Evolutionary conservation across 1,140 invertebrate genomes (phyloP).

Genomic region (Hyposmocoma kahamanoa): DNA sequence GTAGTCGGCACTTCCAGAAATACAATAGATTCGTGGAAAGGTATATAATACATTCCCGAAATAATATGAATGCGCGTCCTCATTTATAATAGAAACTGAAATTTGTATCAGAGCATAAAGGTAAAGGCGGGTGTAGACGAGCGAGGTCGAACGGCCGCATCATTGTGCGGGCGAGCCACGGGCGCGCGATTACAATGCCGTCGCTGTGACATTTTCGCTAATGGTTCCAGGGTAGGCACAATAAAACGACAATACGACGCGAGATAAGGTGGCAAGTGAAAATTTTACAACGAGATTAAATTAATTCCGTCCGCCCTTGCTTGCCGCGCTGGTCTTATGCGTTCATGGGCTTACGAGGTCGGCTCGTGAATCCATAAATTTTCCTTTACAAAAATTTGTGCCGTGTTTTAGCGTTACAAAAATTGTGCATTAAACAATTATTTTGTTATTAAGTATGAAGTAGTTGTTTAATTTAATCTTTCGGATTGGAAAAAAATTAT

Average conservation of each 20-base stretch:
- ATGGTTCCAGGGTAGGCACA: constrained; percentile 69
- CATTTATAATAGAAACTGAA: constrained; percentile 60
- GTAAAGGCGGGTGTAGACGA: constrained; percentile 41
- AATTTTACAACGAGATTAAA: constrained; percentile 68
- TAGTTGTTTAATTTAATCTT: too few relatives aligned
- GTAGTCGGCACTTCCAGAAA: too few relatives aligned
- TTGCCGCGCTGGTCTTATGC: neutral
- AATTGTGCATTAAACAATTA: too few relatives aligned
- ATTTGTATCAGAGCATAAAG: constrained; percentile 59
- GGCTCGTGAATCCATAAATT: neutral
- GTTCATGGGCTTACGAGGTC: neutral
- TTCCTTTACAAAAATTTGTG: neutral
- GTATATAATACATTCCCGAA: constrained; percentile 14
- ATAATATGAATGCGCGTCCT: constrained; percentile 34
- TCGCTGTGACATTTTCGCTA: constrained; percentile 70
- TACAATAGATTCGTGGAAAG: too few relatives aligned
- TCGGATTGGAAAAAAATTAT: too few relatives aligned
- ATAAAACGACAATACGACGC: constrained; percentile 69
- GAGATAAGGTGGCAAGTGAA: constrained; percentile 71
- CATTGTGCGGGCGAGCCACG: constrained; percentile 60
- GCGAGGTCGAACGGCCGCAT: constrained; percentile 55
- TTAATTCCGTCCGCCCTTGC: constrained; percentile 34
- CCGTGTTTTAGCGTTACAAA: neutral
- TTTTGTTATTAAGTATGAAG: too few relatives aligned
- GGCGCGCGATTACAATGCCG: constrained; percentile 62